These are phyloP conservation scores for Macrobrachium nipponense DNA, from an alignment of 1,140 invertebrate genomes.

Conservation along the genomic window DNA sequence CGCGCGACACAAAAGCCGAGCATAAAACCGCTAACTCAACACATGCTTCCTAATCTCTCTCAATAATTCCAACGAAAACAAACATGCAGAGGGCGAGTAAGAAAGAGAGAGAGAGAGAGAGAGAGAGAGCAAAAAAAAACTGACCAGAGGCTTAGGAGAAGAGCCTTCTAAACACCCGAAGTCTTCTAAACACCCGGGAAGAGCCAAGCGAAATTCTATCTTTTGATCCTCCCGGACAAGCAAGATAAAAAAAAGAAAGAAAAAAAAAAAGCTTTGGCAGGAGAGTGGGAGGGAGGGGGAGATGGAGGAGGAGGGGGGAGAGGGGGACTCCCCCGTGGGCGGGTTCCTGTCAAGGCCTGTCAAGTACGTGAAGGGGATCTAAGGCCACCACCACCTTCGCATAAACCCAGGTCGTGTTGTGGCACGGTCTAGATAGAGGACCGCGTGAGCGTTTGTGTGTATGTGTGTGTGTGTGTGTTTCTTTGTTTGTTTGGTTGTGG, in stretches of 20 bases:
- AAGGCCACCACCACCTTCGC: background rate
- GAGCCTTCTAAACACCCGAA: background rate
- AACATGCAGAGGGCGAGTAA: background rate
- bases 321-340: background rate
- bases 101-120: background rate
- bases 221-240: conserved; percentile 20
- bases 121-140: background rate
- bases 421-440: background rate
- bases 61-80: background rate
- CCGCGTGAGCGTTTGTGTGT: conserved; percentile 29
- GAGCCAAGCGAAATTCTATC: conserved; percentile 8
- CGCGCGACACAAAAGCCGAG: no score
- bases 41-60: conserved; percentile 18
- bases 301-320: no score
- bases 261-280: no score
- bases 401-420: conserved; percentile 30
- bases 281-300: no score
- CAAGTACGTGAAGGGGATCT: conserved; percentile 36
- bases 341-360: conserved; percentile 29
- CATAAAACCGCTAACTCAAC: background rate
- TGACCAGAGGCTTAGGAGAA: background rate
- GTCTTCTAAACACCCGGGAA: background rate
- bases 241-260: background rate
- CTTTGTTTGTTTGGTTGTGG: conserved; percentile 8
- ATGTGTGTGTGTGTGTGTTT: conserved; percentile 35